These are phyloP conservation scores for Buphagus erythrorhynchus DNA, from an alignment of 2,797 vertebrate genomes.

Conservation along the genomic window DNA sequence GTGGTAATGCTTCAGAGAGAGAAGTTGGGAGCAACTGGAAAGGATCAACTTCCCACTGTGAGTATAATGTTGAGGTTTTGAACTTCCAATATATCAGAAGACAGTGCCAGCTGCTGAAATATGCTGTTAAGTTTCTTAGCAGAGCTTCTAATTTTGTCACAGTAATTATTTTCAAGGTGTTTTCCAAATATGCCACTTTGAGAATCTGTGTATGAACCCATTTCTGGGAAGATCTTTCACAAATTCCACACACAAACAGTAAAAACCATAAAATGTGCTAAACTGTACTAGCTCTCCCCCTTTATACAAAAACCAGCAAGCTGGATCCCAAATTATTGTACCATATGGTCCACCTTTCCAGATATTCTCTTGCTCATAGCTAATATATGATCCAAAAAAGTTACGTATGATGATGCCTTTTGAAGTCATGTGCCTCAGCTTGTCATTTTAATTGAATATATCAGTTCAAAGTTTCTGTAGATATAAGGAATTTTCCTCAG, in stretches of 20 bases:
- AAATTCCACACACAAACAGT: background rate
- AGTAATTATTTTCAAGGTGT: slow-evolving; percentile 13
- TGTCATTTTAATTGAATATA: background rate
- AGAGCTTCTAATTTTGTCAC: background rate
- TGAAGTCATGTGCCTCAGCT: background rate
- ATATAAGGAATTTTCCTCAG: background rate
- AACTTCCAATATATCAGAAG: background rate
- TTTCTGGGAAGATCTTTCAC: slow-evolving; percentile 20
- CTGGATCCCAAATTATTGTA: background rate
- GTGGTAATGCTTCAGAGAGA: background rate
- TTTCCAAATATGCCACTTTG: background rate
- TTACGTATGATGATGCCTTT: background rate
- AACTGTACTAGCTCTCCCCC: background rate
- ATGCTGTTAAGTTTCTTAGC: background rate
- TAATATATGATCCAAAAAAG: background rate
- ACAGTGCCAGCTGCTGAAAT: background rate
- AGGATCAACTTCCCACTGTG: background rate
- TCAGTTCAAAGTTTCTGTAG: background rate
- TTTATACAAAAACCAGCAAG: background rate
- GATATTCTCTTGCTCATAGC: background rate
- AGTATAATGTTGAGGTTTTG: slow-evolving; percentile 5
- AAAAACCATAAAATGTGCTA: background rate
- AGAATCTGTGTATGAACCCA: background rate
- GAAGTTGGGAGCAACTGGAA: background rate
- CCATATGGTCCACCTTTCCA: background rate